Conservation (phyloP, 1,140 invertebrate species). For the Drosophila mayri region DNA sequence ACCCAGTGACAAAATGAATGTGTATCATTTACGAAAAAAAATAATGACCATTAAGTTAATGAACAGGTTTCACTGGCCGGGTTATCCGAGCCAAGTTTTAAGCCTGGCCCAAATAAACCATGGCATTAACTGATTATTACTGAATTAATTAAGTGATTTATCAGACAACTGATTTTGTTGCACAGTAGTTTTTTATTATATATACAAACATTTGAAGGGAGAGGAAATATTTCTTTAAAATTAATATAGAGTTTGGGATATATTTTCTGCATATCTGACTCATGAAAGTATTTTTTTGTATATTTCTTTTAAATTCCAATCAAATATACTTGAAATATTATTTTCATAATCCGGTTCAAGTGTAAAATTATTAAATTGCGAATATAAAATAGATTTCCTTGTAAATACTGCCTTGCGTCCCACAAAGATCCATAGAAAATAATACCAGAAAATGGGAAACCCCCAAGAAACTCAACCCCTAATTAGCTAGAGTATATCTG, state of each 20-base stretch:
- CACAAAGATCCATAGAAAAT: background rate
- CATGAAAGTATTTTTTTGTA: background rate
- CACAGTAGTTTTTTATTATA: background rate
- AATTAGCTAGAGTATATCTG: slow-evolving; percentile 3
- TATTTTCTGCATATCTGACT: background rate
- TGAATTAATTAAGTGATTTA: slow-evolving; percentile 29
- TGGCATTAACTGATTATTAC: slow-evolving; percentile 50
- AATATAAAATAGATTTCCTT: background rate
- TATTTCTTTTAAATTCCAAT: background rate
- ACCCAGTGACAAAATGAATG: slow-evolving; percentile 1
- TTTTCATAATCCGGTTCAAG: too few species aligned
- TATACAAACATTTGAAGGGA: background rate
- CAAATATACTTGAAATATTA: background rate
- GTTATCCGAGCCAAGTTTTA: slow-evolving; percentile 10
- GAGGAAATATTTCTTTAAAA: background rate
- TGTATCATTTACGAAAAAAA: slow-evolving; percentile 8
- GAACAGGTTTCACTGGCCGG: background rate
- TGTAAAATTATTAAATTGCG: too few species aligned
- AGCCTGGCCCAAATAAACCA: slow-evolving; percentile 34
- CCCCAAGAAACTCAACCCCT: background rate
- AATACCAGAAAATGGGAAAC: background rate
- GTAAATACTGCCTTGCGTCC: background rate
- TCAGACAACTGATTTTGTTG: slow-evolving; percentile 5
- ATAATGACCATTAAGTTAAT: slow-evolving; percentile 21
- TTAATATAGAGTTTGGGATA: background rate